phyloP scores from a whole-genome alignment of 2,113 vertebrate species.

The Xenus cinereus region DNA sequence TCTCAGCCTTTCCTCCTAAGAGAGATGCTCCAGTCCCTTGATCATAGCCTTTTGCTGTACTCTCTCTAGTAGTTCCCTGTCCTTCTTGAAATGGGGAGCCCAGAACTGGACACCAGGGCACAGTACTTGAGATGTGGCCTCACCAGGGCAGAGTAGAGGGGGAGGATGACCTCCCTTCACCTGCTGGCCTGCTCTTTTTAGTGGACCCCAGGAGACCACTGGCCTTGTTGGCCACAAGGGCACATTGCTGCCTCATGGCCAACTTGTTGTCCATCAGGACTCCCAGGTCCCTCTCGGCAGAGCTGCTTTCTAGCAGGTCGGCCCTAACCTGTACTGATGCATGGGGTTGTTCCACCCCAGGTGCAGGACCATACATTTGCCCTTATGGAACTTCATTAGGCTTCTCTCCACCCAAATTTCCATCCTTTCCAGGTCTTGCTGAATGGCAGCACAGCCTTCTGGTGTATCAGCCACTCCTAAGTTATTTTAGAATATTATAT shows the following conservation, averaged over 20 bases:
- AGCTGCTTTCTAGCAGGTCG: background rate
- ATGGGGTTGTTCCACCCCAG: background rate
- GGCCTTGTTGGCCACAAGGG: background rate
- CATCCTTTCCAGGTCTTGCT: background rate
- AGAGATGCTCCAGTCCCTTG: background rate
- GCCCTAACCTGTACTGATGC: background rate
- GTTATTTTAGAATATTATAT: background rate
- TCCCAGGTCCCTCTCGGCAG: background rate
- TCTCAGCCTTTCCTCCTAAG: background rate
- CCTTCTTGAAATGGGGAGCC: background rate
- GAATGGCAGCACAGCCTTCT: background rate
- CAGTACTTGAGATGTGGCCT: background rate
- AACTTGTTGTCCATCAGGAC: background rate
- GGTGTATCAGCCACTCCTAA: background rate
- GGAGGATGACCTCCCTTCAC: background rate
- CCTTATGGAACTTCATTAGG: background rate
- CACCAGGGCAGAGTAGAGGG: background rate
- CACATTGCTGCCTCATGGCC: background rate
- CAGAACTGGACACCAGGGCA: background rate
- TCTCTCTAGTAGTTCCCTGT: background rate
- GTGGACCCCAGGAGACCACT: background rate
- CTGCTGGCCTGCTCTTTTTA: background rate
- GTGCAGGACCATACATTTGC: background rate
- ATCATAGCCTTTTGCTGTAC: background rate
- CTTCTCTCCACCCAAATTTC: background rate